phyloP scores from a whole-genome alignment of 1,140 invertebrate species.

The Elysia chlorotica region DNA sequence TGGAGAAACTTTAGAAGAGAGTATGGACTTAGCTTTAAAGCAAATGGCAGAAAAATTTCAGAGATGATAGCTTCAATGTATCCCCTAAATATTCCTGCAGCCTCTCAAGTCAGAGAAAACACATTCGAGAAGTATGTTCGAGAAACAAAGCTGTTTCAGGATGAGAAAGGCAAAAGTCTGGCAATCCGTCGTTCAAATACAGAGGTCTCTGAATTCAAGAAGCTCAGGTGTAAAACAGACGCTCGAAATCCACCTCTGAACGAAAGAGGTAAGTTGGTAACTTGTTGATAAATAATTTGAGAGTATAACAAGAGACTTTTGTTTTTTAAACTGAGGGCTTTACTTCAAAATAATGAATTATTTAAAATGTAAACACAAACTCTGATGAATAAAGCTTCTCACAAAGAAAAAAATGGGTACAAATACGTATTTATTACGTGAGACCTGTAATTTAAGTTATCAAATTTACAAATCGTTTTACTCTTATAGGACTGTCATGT shows the following conservation, averaged over 20 bases:
- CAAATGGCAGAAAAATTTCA: slow-evolving; percentile 49
- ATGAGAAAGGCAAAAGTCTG: slow-evolving; percentile 48
- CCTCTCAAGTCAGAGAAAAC: slow-evolving; percentile 54
- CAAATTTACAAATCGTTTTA: too few species aligned
- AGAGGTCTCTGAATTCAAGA: slow-evolving; percentile 51
- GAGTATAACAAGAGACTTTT: too few species aligned
- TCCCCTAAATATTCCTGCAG: slow-evolving; percentile 57
- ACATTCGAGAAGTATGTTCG: slow-evolving; percentile 56
- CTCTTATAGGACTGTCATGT: too few species aligned
- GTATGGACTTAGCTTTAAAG: slow-evolving; percentile 49
- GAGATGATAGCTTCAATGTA: slow-evolving; percentile 58
- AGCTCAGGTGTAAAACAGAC: slow-evolving; percentile 48
- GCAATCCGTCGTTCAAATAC: slow-evolving; percentile 51
- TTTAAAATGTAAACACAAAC: too few species aligned
- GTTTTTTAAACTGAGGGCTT: too few species aligned
- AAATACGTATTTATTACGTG: too few species aligned
- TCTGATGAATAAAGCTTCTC: too few species aligned
- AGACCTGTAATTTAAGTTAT: too few species aligned
- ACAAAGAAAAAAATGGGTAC: too few species aligned
- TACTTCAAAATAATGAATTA: too few species aligned
- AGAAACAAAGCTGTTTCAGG: slow-evolving; percentile 49
- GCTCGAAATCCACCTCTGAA: slow-evolving; percentile 59
- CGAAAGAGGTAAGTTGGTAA: slow-evolving; percentile 49
- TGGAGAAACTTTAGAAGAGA: slow-evolving; percentile 59
- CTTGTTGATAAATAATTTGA: too few species aligned